These are phyloP conservation scores for Platichthys flesus DNA, from an alignment of 2,113 vertebrate genomes.

Conservation along the genomic window DNA sequence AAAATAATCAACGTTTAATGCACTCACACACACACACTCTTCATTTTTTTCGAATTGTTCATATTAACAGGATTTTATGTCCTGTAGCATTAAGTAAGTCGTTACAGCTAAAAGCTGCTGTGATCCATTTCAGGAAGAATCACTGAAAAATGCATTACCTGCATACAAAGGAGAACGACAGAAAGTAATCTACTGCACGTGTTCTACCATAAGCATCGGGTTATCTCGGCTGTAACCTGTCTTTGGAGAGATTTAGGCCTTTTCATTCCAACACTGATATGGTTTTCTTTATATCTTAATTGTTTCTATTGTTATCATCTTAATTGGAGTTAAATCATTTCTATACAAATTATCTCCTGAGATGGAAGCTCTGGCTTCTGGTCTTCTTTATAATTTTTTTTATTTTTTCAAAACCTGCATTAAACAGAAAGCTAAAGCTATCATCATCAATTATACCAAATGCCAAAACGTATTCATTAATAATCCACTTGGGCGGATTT, in stretches of 20 bases:
- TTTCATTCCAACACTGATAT: background rate
- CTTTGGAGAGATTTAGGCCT: slow-evolving; percentile 35
- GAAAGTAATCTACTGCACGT: background rate
- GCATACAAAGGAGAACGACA: background rate
- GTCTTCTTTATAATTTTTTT: slow-evolving; percentile 36
- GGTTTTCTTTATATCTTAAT: slow-evolving; percentile 28
- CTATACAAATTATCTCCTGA: slow-evolving; percentile 51
- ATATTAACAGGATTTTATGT: too few species aligned
- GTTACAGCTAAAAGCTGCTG: background rate
- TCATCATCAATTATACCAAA: slow-evolving; percentile 67
- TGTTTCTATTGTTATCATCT: slow-evolving; percentile 43
- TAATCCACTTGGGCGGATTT: slow-evolving; percentile 64
- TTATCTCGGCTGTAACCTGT: slow-evolving; percentile 48
- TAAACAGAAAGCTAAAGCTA: slow-evolving; percentile 61
- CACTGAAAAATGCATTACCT: background rate
- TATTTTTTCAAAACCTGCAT: slow-evolving; percentile 2
- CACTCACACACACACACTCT: too few species aligned
- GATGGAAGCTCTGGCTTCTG: slow-evolving; percentile 39
- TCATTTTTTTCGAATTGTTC: too few species aligned
- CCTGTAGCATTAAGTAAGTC: too few species aligned
- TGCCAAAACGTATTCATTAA: slow-evolving; percentile 64
- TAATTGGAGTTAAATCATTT: slow-evolving; percentile 57
- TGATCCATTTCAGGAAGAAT: background rate
- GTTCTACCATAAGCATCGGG: background rate
- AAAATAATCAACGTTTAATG: too few species aligned